Conservation (phyloP, 2,113 vertebrate genomes). For the Apodemus speciosus region DNA sequence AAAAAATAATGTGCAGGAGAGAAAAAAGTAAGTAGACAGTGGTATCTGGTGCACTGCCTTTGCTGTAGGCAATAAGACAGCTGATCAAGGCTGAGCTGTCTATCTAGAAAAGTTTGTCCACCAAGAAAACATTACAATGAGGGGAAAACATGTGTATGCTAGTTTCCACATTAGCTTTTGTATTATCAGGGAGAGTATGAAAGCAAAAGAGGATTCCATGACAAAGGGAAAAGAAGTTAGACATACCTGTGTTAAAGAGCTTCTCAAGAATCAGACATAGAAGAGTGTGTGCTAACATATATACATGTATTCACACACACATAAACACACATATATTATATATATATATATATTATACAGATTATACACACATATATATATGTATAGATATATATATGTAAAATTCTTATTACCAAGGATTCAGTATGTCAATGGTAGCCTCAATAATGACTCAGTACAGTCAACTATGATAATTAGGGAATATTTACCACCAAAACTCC, state of each 20-base stretch:
- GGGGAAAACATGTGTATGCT: not conserved
- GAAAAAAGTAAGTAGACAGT: not conserved
- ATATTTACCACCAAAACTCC: not conserved
- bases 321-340: too few relatives aligned
- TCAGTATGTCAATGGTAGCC: not conserved
- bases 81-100: not conserved
- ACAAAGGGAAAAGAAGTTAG: not conserved
- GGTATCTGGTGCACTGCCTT: not conserved
- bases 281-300: too few relatives aligned
- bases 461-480: not conserved
- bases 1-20: not conserved
- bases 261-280: not conserved
- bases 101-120: not conserved
- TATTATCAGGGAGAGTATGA: not conserved
- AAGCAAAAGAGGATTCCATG: not conserved
- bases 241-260: not conserved
- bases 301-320: too few relatives aligned
- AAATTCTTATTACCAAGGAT: not conserved
- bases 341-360: too few relatives aligned
- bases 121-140: too few relatives aligned
- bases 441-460: not conserved
- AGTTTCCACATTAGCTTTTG: not conserved
- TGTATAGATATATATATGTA: fast-evolving
- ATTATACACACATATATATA: too few relatives aligned
- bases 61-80: not conserved